Conservation (phyloP, 2,797 vertebrate genomes). For the Poeciliopsis paucimaculata region DNA sequence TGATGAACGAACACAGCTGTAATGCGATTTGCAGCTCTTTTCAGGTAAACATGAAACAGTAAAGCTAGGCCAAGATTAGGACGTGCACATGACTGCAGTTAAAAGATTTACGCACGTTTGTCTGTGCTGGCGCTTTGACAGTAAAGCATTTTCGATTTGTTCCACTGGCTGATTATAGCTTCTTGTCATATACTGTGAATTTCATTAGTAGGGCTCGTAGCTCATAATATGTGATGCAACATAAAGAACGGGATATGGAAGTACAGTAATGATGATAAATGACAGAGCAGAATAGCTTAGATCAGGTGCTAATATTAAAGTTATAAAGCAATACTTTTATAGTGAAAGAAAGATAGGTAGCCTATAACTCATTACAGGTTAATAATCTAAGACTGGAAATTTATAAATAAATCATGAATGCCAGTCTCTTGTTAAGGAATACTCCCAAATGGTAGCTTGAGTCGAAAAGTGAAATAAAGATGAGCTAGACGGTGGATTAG, state of each 20-base stretch:
- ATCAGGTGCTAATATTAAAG: conserved; percentile 30
- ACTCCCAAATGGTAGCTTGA: conserved; percentile 19
- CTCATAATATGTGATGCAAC: conserved; percentile 5
- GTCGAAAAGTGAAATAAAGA: conserved; percentile 9
- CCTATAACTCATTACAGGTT: conserved; percentile 7
- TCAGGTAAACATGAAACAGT: neutral
- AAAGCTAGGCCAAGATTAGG: neutral
- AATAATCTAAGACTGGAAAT: conserved; percentile 12
- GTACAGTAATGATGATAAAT: neutral
- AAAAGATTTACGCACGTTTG: conserved; percentile 10
- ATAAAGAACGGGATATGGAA: conserved; percentile 5
- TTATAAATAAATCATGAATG: conserved; percentile 16
- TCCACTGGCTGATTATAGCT: neutral
- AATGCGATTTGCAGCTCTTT: neutral
- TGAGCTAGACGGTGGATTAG: neutral
- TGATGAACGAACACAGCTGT: neutral
- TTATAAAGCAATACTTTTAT: conserved; percentile 13
- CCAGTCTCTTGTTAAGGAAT: conserved; percentile 11
- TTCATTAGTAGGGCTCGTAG: conserved; percentile 1
- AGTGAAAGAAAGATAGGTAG: conserved; percentile 1
- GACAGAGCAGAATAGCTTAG: conserved; percentile 10
- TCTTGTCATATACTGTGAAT: conserved; percentile 3
- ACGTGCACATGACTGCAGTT: neutral
- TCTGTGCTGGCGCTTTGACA: neutral
- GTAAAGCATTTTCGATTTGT: neutral